Conservation (phyloP, 2,797 vertebrate genomes). For the Synaphobranchus kaupii region DNA sequence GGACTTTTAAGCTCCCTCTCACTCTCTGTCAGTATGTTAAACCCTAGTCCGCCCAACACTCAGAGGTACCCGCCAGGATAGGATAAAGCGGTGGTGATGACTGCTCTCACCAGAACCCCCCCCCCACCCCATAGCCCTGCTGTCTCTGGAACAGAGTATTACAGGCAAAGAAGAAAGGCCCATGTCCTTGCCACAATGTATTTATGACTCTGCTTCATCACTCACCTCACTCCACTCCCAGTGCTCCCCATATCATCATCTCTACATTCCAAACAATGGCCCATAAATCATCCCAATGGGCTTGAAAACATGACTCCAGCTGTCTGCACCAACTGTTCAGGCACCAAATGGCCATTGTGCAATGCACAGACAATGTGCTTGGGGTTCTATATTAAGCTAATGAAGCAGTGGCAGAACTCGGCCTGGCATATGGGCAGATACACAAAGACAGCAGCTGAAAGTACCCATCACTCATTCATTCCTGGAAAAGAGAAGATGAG, state of each 20-base stretch:
- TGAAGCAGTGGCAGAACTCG: conserved; percentile 51
- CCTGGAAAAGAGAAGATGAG: not conserved
- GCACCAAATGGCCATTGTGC: conserved; percentile 3
- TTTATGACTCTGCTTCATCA: conserved; percentile 43
- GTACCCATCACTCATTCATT: conserved; percentile 65
- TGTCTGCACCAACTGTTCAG: not conserved
- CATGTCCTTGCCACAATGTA: conserved; percentile 53
- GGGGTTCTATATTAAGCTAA: conserved; percentile 58
- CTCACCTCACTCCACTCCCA: conserved; percentile 33
- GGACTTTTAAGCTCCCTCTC: conserved; percentile 73
- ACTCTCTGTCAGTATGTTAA: conserved; percentile 46
- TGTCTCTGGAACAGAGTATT: conserved; percentile 25
- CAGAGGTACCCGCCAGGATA: conserved; percentile 47
- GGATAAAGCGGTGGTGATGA: not conserved
- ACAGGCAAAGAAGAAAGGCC: conserved; percentile 38
- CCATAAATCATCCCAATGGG: conserved; percentile 57
- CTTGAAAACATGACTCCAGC: not conserved
- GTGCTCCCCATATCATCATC: conserved; percentile 30
- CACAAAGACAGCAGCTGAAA: conserved; percentile 74
- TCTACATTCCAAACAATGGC: conserved; percentile 47
- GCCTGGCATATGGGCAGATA: conserved; percentile 52
- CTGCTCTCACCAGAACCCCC: not conserved
- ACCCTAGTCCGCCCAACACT: not conserved
- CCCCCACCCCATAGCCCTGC: conserved; percentile 8
- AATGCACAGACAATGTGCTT: conserved; percentile 16